Conservation (phyloP, 2,888 invertebrate genomes). For the Alentia gelatinosa region DNA sequence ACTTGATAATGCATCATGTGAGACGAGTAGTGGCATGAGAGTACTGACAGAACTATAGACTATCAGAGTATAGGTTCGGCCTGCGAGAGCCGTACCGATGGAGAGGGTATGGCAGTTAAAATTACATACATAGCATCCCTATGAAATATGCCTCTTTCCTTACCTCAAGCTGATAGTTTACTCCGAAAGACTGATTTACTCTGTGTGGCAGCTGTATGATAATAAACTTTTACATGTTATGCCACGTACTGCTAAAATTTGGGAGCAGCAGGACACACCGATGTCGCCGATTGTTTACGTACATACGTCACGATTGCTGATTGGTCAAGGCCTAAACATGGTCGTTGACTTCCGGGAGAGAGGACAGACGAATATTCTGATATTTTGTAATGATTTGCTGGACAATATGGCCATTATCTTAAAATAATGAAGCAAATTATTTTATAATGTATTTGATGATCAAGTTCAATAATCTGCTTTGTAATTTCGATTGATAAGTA, state of each 20-base stretch:
- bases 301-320: slow-evolving; percentile 24
- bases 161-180: background rate
- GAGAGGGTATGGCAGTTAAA: background rate
- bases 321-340: background rate
- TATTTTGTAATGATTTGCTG: too few species aligned
- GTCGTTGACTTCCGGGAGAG: too few species aligned
- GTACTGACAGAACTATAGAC: background rate
- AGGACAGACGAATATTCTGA: too few species aligned
- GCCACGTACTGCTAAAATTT: background rate
- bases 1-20: too few species aligned
- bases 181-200: background rate
- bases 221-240: background rate
- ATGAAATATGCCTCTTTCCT: too few species aligned
- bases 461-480: too few species aligned
- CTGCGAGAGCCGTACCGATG: background rate
- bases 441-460: too few species aligned
- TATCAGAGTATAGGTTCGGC: background rate
- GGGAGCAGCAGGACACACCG: background rate
- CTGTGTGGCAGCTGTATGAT: background rate
- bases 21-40: background rate
- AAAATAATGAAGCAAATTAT: too few species aligned
- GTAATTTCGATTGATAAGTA: too few species aligned
- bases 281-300: background rate
- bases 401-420: too few species aligned
- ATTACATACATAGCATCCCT: background rate